phyloP scores from a whole-genome alignment of 2,888 invertebrate species.

The Chaetoderma sp. region DNA sequence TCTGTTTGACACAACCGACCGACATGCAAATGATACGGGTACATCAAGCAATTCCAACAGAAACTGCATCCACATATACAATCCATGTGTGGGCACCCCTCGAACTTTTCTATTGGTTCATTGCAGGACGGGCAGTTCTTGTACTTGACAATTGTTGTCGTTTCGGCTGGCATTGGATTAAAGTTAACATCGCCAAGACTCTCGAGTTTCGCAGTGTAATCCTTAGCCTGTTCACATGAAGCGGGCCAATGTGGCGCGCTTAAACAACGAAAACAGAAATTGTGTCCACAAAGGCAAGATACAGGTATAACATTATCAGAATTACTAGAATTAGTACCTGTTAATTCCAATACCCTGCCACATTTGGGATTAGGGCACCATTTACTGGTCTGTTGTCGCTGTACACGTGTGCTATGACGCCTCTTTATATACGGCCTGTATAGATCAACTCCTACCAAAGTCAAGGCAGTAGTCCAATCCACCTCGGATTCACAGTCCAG shows the following conservation, averaged over 20 bases:
- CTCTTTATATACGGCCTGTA: background rate
- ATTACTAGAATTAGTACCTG: background rate
- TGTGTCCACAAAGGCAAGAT: conserved; percentile 36
- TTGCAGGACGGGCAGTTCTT: conserved; percentile 41
- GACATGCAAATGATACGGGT: too few species aligned
- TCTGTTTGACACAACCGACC: too few species aligned
- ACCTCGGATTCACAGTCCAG: conserved; percentile 19
- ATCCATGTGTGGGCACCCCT: conserved; percentile 41
- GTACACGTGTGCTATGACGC: background rate
- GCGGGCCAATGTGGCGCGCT: conserved; percentile 46
- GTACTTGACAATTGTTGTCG: conserved; percentile 17
- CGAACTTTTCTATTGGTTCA: conserved; percentile 44
- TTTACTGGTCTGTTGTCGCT: background rate
- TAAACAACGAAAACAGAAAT: conserved; percentile 41
- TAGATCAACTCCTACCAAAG: conserved; percentile 3
- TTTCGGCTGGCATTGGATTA: too few species aligned
- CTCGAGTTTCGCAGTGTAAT: conserved; percentile 20
- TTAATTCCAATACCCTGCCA: conserved; percentile 2
- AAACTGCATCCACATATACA: conserved; percentile 38
- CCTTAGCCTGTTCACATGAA: conserved; percentile 35
- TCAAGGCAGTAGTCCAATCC: conserved; percentile 15
- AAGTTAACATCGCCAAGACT: background rate
- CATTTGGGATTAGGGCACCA: conserved; percentile 32
- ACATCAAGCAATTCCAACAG: conserved; percentile 46
- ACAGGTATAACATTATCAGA: conserved; percentile 2